A percentile compares a stretch with the other conserved stretches of the same genome.
phyloP scores from a whole-genome alignment of 1,140 invertebrate genomes.

The Temnothorax longispinosus region DNA sequence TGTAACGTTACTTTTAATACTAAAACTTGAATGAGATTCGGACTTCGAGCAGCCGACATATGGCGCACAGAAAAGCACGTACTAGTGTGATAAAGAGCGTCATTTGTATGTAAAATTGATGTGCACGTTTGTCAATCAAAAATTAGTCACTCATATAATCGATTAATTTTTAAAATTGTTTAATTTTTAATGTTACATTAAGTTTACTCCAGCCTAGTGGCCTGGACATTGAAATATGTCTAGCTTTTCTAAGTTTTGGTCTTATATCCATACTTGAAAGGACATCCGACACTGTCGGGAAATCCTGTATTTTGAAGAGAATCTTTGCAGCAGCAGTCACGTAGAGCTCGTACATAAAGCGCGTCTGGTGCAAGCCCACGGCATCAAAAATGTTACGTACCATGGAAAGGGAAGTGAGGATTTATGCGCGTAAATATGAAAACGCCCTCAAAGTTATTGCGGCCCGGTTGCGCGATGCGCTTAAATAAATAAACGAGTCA shows the following conservation, averaged over 20 bases:
- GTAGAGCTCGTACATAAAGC: conserved; percentile 50
- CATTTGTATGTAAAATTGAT: not conserved
- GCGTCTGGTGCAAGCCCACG: conserved; percentile 17
- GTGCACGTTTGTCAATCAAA: not conserved
- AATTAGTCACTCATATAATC: not conserved
- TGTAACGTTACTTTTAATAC: conserved; percentile 1
- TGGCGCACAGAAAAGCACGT: no score
- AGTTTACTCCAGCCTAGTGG: not conserved
- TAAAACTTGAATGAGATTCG: not conserved
- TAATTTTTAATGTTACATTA: not conserved
- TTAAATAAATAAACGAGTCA: conserved; percentile 44
- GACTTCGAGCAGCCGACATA: not conserved
- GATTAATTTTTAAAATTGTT: not conserved
- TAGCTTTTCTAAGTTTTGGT: not conserved
- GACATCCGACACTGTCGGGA: conserved; percentile 4
- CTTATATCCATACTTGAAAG: conserved; percentile 5
- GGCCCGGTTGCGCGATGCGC: not conserved
- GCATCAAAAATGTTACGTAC: conserved; percentile 47
- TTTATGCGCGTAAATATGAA: conserved; percentile 52
- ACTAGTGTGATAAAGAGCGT: not conserved
- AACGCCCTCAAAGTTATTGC: conserved; percentile 39
- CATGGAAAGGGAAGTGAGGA: conserved; percentile 6
- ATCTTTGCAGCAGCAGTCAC: conserved; percentile 41
- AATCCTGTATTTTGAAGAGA: conserved; percentile 51
- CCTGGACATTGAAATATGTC: conserved; percentile 1